phyloP scores from a whole-genome alignment of 2,888 invertebrate genomes.

The Psococerastis gibbosa region DNA sequence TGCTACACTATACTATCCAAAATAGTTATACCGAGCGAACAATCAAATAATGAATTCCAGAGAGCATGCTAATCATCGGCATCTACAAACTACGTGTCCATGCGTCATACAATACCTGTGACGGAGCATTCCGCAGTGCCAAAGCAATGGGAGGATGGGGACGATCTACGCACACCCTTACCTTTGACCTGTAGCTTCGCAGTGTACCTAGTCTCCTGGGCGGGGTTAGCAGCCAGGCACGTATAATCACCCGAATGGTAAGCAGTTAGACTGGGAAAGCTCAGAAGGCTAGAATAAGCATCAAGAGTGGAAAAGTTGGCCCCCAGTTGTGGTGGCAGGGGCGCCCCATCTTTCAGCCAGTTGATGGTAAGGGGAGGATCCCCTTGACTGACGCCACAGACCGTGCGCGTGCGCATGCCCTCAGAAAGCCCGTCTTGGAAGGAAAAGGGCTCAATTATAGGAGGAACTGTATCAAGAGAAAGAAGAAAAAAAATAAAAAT shows the following conservation, averaged over 20 bases:
- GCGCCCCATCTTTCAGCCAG: slow-evolving; percentile 67
- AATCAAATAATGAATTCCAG: no score
- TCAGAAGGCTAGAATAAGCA: slow-evolving; percentile 56
- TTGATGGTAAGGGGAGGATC: slow-evolving; percentile 60
- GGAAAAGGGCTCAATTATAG: slow-evolving; percentile 68
- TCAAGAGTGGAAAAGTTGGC: slow-evolving; percentile 54
- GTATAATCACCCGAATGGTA: slow-evolving; percentile 59
- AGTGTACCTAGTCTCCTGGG: slow-evolving; percentile 59
- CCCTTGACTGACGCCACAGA: slow-evolving; percentile 61
- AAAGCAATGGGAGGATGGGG: slow-evolving; percentile 28
- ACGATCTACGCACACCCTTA: slow-evolving; percentile 30
- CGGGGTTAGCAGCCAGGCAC: slow-evolving; percentile 59
- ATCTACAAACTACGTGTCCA: neutral
- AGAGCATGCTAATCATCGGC: no score
- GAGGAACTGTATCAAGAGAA: slow-evolving; percentile 45
- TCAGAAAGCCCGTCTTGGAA: slow-evolving; percentile 67
- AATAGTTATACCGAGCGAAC: no score
- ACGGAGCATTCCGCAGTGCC: slow-evolving; percentile 47
- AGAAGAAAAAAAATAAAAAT: slow-evolving; percentile 15
- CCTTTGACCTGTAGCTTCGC: slow-evolving; percentile 66
- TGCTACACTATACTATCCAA: no score
- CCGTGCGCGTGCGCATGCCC: slow-evolving; percentile 62
- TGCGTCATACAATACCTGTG: slow-evolving; percentile 29
- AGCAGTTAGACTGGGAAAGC: slow-evolving; percentile 55
- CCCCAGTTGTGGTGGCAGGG: slow-evolving; percentile 36